Conservation (phyloP, 2,113 vertebrate genomes). For the Sylvilagus bachmani region DNA sequence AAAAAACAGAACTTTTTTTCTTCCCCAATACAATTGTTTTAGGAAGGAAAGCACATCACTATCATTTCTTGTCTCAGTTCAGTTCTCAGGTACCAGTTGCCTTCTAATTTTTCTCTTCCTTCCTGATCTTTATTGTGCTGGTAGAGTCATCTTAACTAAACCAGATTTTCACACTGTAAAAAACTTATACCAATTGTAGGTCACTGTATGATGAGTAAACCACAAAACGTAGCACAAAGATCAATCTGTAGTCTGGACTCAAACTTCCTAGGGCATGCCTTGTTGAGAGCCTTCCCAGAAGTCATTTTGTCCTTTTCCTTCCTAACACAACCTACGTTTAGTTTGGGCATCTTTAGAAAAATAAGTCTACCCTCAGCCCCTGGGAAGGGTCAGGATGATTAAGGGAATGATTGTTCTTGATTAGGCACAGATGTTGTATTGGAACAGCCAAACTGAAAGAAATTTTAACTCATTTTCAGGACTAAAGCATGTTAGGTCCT, state of each 20-base stretch:
- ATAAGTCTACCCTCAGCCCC: neutral
- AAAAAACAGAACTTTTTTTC: neutral
- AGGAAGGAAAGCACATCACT: conserved; percentile 9
- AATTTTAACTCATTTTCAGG: neutral
- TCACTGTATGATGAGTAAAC: neutral
- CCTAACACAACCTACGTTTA: neutral
- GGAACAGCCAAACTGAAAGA: neutral
- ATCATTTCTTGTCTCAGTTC: neutral
- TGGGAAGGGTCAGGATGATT: neutral
- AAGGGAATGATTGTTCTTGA: neutral
- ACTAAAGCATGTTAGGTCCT: neutral
- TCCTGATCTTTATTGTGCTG: conserved; percentile 14
- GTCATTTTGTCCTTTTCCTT: neutral
- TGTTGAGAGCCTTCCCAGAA: neutral
- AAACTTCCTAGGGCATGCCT: neutral
- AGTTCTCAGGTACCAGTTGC: neutral
- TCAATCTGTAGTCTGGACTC: neutral
- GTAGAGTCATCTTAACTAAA: neutral
- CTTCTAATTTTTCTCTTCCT: neutral
- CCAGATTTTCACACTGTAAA: neutral
- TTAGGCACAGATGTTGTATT: neutral
- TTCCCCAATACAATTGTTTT: neutral
- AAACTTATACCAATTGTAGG: neutral
- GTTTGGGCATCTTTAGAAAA: neutral
- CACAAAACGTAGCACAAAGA: neutral